Base-by-base conservation (phyloP, 2,797 vertebrate species). In the Pseudocheirus occidentalis region DNA sequence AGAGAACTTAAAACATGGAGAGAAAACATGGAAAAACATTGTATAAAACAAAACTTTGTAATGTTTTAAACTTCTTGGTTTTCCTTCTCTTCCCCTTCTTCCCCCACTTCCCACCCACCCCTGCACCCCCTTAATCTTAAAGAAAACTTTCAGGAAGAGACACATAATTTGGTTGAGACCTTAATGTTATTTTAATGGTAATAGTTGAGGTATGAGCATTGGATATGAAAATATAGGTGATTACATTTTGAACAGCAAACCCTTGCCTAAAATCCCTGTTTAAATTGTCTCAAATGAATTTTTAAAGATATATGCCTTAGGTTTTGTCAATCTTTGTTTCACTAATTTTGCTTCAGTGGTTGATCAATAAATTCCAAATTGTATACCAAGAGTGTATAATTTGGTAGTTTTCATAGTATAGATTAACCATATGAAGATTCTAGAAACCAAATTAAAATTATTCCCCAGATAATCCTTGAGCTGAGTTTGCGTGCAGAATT, bases 21-120 rank as follows among this genome's bases (percentile, higher is more conserved):
- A 21, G 93, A 93, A 96, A 96, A 93, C 53, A 54, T 54, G 53
- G 53, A 54, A 54, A 54, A 54, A 54, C 31, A 92, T 40, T 93
- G 21, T 93, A 46, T 62, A 97, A 96, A 92, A 27, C 16, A 94
- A 92, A 94, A 96, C 90, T 94, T 96, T n/a, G 94, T 94, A 97
- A 90, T 91, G 53, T n/a, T 40, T 54, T 93, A n/a, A n/a, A 94
- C 90, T 52, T 50, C 7, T 87, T 87, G 73, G 73, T 50, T 87
- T 87, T 50, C 40, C 40, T 87, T 87, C 9, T 87, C 73, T 87
- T 87, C 73, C 24, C 40, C 24, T 46, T 50, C 73, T 50, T 40
- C 40, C 4, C 13, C 7, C 5, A 1, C 5, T 21, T 1, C 34
- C 73, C 40, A 12, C 13, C 7, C 5, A 1, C 5, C 9, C 3